phyloP scores from a whole-genome alignment of 2,113 vertebrate genomes.

The Ibidorhyncha struthersii region DNA sequence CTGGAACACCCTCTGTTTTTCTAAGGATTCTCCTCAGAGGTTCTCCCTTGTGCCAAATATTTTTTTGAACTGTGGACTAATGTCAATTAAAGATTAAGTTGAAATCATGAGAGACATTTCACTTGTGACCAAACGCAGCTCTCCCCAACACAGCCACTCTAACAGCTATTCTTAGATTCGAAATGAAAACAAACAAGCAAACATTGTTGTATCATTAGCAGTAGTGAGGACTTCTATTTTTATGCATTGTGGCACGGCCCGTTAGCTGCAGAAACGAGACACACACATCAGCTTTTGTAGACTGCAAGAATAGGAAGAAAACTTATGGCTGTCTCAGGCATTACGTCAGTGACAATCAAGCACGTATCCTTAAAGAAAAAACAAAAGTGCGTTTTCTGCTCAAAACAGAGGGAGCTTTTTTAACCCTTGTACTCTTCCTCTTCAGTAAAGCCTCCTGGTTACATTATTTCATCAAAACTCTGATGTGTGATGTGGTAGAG shows the following conservation, averaged over 20 bases:
- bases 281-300: conserved; percentile 43
- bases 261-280: neutral
- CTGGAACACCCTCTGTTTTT: conserved; percentile 49
- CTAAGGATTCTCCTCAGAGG: conserved; percentile 60
- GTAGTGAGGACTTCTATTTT: neutral
- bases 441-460: conserved; percentile 6
- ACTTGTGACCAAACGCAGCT: conserved; percentile 41
- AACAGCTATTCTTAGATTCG: neutral
- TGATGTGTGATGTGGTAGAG: neutral
- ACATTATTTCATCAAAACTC: conserved; percentile 22
- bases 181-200: neutral
- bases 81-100: conserved; percentile 31
- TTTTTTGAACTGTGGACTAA: conserved; percentile 68
- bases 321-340: conserved; percentile 10
- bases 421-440: neutral
- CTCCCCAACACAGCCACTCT: neutral
- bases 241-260: neutral
- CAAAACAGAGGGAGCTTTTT: conserved; percentile 29
- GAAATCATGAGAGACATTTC: conserved; percentile 25
- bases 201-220: neutral
- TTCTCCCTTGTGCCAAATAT: conserved; percentile 59
- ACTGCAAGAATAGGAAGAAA: conserved; percentile 23
- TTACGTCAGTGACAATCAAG: conserved; percentile 36
- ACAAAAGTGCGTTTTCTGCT: conserved; percentile 45
- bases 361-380: neutral